phyloP scores from a whole-genome alignment of 2,113 vertebrate genomes.

The Sapajus apella region DNA sequence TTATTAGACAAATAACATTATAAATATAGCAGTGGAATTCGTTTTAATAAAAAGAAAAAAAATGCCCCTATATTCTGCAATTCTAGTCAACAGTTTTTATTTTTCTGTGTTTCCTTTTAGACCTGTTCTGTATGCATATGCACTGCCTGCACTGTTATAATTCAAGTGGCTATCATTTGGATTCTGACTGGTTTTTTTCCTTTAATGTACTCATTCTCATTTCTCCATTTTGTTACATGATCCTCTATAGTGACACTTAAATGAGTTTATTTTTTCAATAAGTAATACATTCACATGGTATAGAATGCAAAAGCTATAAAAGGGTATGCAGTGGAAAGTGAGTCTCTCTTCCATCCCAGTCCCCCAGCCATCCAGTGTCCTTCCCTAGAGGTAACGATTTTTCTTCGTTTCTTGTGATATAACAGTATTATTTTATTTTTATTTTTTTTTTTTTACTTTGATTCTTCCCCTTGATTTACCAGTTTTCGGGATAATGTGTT shows the following conservation, averaged over 20 bases:
- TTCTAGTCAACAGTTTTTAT: neutral
- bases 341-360: neutral
- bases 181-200: neutral
- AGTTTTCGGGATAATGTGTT: neutral
- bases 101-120: constrained; percentile 19
- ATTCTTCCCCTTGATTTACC: neutral
- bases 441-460: neutral
- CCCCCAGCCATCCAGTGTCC: too few species aligned
- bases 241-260: constrained; percentile 20
- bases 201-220: neutral
- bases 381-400: neutral
- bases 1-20: constrained; percentile 53
- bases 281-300: neutral
- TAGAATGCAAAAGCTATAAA: neutral
- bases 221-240: neutral
- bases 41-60: constrained; percentile 9
- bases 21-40: constrained; percentile 33
- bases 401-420: neutral
- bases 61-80: neutral
- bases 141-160: neutral
- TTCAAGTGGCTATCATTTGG: neutral
- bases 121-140: neutral
- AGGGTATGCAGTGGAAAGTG: neutral
- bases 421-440: too few species aligned
- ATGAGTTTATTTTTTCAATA: neutral